Percentiles rank a stretch among this genome's conserved stretches.
Conservation (phyloP, 1,140 invertebrate species). For the Paralvinella palmiformis region DNA sequence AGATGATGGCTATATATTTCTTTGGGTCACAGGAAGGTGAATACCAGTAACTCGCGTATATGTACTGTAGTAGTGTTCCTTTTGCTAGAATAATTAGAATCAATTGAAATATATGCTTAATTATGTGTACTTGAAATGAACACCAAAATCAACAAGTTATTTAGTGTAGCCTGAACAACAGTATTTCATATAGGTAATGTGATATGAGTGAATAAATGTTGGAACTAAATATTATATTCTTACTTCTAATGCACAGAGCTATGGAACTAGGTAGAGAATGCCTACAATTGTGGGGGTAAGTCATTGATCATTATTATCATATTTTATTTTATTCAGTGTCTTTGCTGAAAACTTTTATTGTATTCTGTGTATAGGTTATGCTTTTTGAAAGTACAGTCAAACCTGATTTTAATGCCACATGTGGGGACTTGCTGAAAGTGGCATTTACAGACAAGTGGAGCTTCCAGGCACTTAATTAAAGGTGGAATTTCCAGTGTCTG, state of each 20-base stretch:
- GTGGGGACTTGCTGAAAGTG: too few species aligned
- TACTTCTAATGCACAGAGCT: slow-evolving; percentile 59
- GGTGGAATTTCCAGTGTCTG: too few species aligned
- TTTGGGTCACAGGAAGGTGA: slow-evolving; percentile 91
- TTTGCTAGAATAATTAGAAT: not conserved
- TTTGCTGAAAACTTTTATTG: too few species aligned
- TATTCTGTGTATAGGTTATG: too few species aligned
- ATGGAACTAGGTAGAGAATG: slow-evolving; percentile 81
- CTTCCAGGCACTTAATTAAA: too few species aligned
- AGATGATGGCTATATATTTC: slow-evolving; percentile 91
- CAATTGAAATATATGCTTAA: not conserved
- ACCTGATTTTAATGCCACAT: too few species aligned
- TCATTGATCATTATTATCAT: too few species aligned
- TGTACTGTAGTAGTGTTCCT: not conserved
- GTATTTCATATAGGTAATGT: not conserved
- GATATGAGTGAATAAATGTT: not conserved
- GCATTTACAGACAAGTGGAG: too few species aligned
- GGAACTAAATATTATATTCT: not conserved
- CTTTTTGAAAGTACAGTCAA: too few species aligned
- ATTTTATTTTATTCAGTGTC: too few species aligned
- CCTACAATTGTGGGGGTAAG: slow-evolving; percentile 47
- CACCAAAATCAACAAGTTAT: not conserved
- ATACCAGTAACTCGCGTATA: not conserved
- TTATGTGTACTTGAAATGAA: not conserved
- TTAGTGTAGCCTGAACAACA: not conserved